Evolutionary conservation across 92 coral and sea anemone species (phyloP).

Genomic region (Paramuricea clavata): DNA sequence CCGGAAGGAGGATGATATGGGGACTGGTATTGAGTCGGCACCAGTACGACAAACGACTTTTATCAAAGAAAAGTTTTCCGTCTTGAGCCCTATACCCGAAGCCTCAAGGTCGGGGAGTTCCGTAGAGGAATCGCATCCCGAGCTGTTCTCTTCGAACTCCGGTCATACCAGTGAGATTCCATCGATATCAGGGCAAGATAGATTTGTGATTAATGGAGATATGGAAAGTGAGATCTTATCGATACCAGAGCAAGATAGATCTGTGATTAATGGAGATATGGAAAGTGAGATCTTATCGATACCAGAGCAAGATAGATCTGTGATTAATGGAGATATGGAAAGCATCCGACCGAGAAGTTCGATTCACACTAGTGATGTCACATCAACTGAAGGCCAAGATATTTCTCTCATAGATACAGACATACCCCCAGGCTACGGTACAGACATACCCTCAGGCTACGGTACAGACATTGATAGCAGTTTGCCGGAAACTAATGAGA

Average conservation of each 20-base stretch:
- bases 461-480: background rate
- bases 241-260: too few species aligned
- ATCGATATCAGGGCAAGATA: background rate
- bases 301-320: too few species aligned
- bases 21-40: slow-evolving; percentile 40
- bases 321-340: background rate
- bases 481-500: background rate
- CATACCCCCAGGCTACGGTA: too few species aligned
- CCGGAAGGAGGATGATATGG: slow-evolving; percentile 62
- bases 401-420: too few species aligned
- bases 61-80: slow-evolving; percentile 64
- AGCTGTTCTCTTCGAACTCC: background rate
- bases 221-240: too few species aligned
- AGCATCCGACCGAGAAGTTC: too few species aligned
- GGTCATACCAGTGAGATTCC: background rate
- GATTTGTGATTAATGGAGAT: too few species aligned
- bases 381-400: too few species aligned
- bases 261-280: background rate
- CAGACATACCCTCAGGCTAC: too few species aligned
- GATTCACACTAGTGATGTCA: too few species aligned
- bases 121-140: slow-evolving; percentile 15
- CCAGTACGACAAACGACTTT: slow-evolving; percentile 61
- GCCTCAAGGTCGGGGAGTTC: slow-evolving; percentile 69
- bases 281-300: too few species aligned
- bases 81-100: slow-evolving; percentile 88